phyloP scores from a whole-genome alignment of 2,888 invertebrate species.

The Hyles lineata region DNA sequence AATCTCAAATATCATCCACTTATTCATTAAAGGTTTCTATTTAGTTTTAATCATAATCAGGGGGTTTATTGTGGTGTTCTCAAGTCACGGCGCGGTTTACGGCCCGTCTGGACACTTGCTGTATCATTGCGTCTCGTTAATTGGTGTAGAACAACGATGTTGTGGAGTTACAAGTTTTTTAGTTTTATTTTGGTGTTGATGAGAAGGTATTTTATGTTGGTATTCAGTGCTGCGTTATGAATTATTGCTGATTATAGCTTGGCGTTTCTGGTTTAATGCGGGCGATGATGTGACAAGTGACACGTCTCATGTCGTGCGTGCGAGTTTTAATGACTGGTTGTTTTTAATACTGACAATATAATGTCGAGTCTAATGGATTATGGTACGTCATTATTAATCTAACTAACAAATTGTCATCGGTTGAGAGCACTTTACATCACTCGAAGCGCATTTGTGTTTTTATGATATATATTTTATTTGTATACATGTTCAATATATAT shows the following conservation, averaged over 20 bases:
- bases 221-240: background rate
- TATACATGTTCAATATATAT: background rate
- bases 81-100: slow-evolving; percentile 57
- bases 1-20: slow-evolving; percentile 83
- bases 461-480: background rate
- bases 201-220: background rate
- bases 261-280: background rate
- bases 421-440: background rate
- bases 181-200: slow-evolving; percentile 29
- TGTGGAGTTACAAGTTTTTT: slow-evolving; percentile 29
- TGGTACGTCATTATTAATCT: slow-evolving; percentile 14
- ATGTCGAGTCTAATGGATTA: slow-evolving; percentile 21
- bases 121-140: slow-evolving; percentile 49
- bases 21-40: slow-evolving; percentile 80
- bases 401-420: background rate
- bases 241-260: background rate
- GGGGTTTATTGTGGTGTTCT: slow-evolving; percentile 63
- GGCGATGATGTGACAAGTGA: slow-evolving; percentile 24
- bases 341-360: slow-evolving; percentile 12
- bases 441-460: background rate
- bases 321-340: slow-evolving; percentile 5
- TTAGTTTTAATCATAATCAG: slow-evolving; percentile 81
- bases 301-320: slow-evolving; percentile 15
- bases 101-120: slow-evolving; percentile 56
- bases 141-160: slow-evolving; percentile 32